Evolutionary conservation across 2,113 vertebrate species (phyloP), one percentile per base, ranked within the genome.

Genomic region (Malurus elegans): DNA sequence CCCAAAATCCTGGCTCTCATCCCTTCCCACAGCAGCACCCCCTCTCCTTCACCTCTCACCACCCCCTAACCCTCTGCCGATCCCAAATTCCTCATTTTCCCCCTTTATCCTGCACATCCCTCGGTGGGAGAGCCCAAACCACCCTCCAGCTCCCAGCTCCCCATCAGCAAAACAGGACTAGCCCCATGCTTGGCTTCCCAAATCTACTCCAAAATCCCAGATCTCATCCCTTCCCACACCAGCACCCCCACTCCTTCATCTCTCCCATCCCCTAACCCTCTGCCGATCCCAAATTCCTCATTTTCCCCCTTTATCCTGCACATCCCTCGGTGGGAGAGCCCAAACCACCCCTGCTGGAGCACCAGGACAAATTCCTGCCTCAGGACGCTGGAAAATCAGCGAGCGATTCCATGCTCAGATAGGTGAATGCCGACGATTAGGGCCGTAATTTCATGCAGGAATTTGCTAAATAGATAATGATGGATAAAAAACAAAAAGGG

Each of bases 141-240:
- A 4, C 6, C 5, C 5, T n/a, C n/a, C n/a, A n/a, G n/a, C n/a
- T 6, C 14, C 1, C 1, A 20, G 23, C 9, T 81, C 48, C 26
- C 67, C 12, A 2, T 3, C 6, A 1, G 23, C 19, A 6, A 26
- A 14, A 9, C 0, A 0, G 24, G 38, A 14, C 18, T 11, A 2
- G 38, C 40, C 9, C 44, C 29, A 32, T 1, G 0, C 36, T 19
- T 1, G 4, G 29, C 47, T 62, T n/a, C 57, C 34, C 60, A 44
- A 18, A 48, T 10, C 19, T 6, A 81, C 45, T 15, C 74, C 14
- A 2, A 50, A 47, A n/a, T 53, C 48, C 28, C 3, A 0, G 1
- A 14, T 45, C 36, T 32, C 66, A 72, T 13, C 42, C 28, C 7
- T 45, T 9, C 31, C 16, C 57, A 10, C 7, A 38, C 14, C 62